A percentile compares a stretch with the other conserved stretches of the same genome.
phyloP scores from a whole-genome alignment of 1,140 invertebrate species.

The Dreissena rostriformis region DNA sequence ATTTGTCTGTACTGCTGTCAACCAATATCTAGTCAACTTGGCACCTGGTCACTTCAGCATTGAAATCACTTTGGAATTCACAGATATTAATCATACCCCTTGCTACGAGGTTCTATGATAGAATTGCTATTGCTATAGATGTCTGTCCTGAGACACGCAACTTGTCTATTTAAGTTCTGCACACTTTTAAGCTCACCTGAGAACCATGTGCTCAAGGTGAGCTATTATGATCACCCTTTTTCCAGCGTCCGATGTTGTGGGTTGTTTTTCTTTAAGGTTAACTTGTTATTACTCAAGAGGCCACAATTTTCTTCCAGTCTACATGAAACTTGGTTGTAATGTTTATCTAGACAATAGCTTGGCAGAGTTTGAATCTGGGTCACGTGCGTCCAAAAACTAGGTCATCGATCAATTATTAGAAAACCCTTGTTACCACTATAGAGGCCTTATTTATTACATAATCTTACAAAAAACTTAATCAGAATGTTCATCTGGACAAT shows the following conservation, averaged over 20 bases:
- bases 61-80: too few species aligned
- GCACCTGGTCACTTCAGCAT: too few species aligned
- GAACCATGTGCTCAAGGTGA: too few species aligned
- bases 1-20: too few species aligned
- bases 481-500: neutral
- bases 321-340: neutral
- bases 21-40: too few species aligned
- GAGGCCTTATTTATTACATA: neutral
- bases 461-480: neutral
- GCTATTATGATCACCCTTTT: too few species aligned
- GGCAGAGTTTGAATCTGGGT: neutral
- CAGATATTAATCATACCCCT: too few species aligned
- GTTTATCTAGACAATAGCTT: neutral
- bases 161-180: too few species aligned
- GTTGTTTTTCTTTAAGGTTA: neutral
- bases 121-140: too few species aligned
- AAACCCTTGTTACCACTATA: neutral
- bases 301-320: neutral
- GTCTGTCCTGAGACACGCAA: too few species aligned
- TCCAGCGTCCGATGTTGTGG: neutral
- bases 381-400: neutral
- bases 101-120: too few species aligned
- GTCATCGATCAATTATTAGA: neutral
- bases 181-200: too few species aligned
- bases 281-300: neutral